phyloP scores from a whole-genome alignment of 2,113 vertebrate species.

The Menura novaehollandiae region DNA sequence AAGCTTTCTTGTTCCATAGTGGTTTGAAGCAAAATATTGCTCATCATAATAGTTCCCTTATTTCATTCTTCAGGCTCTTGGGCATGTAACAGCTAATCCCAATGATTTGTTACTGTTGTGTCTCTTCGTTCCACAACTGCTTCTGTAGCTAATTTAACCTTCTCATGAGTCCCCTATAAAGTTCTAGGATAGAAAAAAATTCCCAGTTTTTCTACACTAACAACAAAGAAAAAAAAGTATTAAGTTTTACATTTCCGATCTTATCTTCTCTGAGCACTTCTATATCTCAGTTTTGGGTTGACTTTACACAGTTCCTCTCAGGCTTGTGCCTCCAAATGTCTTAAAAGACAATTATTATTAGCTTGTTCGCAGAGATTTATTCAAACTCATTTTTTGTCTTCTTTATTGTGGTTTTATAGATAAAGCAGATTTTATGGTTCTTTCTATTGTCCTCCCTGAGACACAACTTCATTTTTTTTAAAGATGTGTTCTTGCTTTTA shows the following conservation, averaged over 20 bases:
- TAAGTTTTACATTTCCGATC: not conserved
- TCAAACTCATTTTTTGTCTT: not conserved
- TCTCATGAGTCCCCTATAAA: not conserved
- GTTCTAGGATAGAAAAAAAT: not conserved
- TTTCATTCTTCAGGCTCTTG: slow-evolving; percentile 23
- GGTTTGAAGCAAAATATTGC: not conserved
- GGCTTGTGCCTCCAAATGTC: not conserved
- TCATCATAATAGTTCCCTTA: not conserved
- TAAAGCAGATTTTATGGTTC: not conserved
- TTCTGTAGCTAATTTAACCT: not conserved
- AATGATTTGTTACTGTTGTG: not conserved
- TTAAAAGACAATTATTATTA: not conserved
- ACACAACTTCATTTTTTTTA: not conserved
- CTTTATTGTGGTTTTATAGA: not conserved
- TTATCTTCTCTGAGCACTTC: not conserved
- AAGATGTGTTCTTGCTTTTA: not conserved
- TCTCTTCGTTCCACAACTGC: not conserved
- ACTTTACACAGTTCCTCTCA: not conserved
- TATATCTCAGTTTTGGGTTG: not conserved
- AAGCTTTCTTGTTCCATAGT: not conserved
- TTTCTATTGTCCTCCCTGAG: not conserved
- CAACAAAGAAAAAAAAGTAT: not conserved
- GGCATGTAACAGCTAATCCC: not conserved
- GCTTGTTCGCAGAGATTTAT: slow-evolving; percentile 24
- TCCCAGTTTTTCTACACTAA: not conserved